Evolutionary conservation across 2,888 invertebrate genomes (phyloP), one percentile per base, ranked within the genome.

Genomic region (Caradrina kadenii): DNA sequence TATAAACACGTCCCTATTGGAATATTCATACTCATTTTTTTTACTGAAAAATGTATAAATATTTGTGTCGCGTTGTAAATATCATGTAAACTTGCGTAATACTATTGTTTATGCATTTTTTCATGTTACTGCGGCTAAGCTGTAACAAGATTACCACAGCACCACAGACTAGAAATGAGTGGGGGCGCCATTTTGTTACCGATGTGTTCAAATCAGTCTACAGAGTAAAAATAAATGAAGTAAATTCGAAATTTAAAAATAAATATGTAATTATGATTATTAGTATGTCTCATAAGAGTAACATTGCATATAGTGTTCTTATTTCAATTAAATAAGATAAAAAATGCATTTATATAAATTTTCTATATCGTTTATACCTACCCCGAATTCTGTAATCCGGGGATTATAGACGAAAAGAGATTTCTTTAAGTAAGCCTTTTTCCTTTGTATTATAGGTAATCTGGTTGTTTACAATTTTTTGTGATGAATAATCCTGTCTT

Each of bases 401-500:
- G 15, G 15, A 42, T 42, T 42, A 13, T 42, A 45, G 45, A 45
- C 6, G 6, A 45, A 45, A 5, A 15, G 49, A 42, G 11, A 59
- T 68, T 31, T 3, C 11, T 72, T 26, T 17, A 17, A 22, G 1
- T 35, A 15, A 0, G 6, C 17, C 31, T 45, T 50, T n/a, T 69
- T 17, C 22, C 45, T 54, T 48, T 45, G 17, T 35, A 19, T 42
- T 11, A 11, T 0, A 19, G n/a, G 3, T 39, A 39, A 11, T 13
- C 48, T 66, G 67, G 54, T 75, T 75, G 45, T 60, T 22, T 21
- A 19, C n/a, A 54, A 60, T 13, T 45, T 53, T 53, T 11, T 76
- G 52, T 53, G 53, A 69, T 19, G 42, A 31, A 53, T 19, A 11
- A 58, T 22, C 21, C 15, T 49, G 69, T 49, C 2, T 62, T 17